Percentiles rank a stretch among this genome's conserved stretches.
These are phyloP conservation scores for Petrophora chlorosata DNA, from an alignment of 2,888 invertebrate genomes.

Conservation along the genomic window DNA sequence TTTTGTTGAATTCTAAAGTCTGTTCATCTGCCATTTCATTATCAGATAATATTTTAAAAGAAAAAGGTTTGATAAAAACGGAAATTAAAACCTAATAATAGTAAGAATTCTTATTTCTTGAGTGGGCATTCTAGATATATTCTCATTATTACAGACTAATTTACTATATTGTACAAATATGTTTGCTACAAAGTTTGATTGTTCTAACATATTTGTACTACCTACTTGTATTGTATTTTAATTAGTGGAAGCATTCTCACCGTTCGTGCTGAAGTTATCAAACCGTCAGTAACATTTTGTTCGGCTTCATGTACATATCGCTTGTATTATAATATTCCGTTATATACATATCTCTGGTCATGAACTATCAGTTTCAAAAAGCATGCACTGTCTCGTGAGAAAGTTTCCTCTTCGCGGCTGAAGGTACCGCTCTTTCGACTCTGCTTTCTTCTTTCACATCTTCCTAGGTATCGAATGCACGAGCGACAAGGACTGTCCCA, in stretches of 20 bases:
- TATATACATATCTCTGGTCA: conserved; percentile 79
- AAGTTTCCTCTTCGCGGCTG: conserved; percentile 95
- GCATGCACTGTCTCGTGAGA: conserved; percentile 90
- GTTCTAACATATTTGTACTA: conserved; percentile 60
- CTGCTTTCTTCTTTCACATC: conserved; percentile 84
- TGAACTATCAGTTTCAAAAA: conserved; percentile 83
- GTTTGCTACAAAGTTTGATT: conserved; percentile 41
- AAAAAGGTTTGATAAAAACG: conserved; percentile 13
- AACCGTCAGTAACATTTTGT: conserved; percentile 81
- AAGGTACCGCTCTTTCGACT: conserved; percentile 90
- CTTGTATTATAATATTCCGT: conserved; percentile 83
- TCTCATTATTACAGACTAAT: conserved; percentile 8
- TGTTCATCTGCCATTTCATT: conserved; percentile 18
- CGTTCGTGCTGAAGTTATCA: conserved; percentile 82
- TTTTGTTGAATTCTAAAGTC: conserved; percentile 4
- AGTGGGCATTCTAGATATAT: neutral
- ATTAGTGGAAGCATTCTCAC: conserved; percentile 85
- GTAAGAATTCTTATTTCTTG: no score
- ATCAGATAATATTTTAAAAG: conserved; percentile 5
- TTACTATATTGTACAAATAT: conserved; percentile 49
- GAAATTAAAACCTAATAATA: neutral
- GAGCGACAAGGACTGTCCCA: conserved; percentile 95
- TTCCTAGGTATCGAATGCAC: conserved; percentile 93
- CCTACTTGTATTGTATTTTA: conserved; percentile 35
- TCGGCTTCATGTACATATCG: conserved; percentile 85